A percentile compares a stretch with the other conserved stretches of the same genome.
Conservation (phyloP, 2,888 invertebrate genomes). For the Drosophila ustulata region DNA sequence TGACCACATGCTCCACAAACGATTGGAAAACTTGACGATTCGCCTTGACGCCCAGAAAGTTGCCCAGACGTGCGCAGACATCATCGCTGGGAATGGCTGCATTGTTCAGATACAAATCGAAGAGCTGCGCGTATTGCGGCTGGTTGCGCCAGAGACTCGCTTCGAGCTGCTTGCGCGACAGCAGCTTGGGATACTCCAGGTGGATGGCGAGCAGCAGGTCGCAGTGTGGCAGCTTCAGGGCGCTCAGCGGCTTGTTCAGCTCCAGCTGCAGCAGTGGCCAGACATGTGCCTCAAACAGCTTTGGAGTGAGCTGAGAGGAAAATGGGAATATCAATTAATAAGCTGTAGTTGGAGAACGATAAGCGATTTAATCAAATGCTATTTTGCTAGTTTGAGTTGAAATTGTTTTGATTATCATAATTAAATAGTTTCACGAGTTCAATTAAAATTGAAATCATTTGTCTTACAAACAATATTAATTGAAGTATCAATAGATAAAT, state of each 20-base stretch:
- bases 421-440: too few relatives aligned
- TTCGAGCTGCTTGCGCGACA: conserved; percentile 33
- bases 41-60: conserved; percentile 32
- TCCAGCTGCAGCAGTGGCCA: conserved; percentile 50
- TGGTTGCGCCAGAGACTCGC: conserved; percentile 45
- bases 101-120: conserved; percentile 46
- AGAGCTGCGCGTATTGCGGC: conserved; percentile 43
- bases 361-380: too few relatives aligned
- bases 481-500: too few relatives aligned
- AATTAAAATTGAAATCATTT: too few relatives aligned
- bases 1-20: conserved; percentile 41
- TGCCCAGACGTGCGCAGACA: conserved; percentile 35
- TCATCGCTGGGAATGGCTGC: conserved; percentile 17
- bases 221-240: conserved; percentile 27
- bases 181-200: conserved; percentile 29
- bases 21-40: conserved; percentile 3
- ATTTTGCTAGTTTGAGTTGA: too few relatives aligned
- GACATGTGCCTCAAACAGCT: conserved; percentile 29
- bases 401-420: too few relatives aligned
- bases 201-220: conserved; percentile 53
- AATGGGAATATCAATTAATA: not conserved
- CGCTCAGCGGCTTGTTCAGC: conserved; percentile 39
- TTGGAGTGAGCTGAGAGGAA: conserved; percentile 5
- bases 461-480: too few relatives aligned
- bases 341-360: too few relatives aligned